These are phyloP conservation scores for Cheilosia variabilis DNA, from an alignment of 2,888 invertebrate species.

Conservation along the genomic window DNA sequence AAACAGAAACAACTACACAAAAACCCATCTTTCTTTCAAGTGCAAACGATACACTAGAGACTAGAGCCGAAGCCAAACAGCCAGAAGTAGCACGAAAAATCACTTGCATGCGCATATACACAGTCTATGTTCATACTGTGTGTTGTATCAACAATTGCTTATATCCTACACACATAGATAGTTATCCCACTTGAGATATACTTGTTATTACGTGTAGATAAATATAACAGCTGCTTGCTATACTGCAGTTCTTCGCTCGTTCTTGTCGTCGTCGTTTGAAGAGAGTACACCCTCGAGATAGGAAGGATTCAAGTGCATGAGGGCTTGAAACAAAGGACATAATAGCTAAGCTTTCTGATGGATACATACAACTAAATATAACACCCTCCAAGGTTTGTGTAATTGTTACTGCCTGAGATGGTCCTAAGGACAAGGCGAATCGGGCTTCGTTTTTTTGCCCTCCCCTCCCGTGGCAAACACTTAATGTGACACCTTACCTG, in stretches of 20 bases:
- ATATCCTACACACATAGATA: slow-evolving; percentile 7
- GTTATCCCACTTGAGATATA: slow-evolving; percentile 63
- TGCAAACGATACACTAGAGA: slow-evolving; percentile 45
- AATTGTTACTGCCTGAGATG: slow-evolving; percentile 42
- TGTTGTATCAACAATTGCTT: no score
- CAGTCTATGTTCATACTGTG: background rate
- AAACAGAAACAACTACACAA: background rate
- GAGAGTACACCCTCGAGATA: slow-evolving; percentile 54
- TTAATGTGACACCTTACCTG: slow-evolving; percentile 81
- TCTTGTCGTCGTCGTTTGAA: slow-evolving; percentile 10
- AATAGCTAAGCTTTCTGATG: slow-evolving; percentile 37
- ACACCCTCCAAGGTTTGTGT: slow-evolving; percentile 50
- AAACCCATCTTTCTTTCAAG: slow-evolving; percentile 31
- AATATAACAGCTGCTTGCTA: slow-evolving; percentile 5
- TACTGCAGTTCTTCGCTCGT: slow-evolving; percentile 10
- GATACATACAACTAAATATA: background rate
- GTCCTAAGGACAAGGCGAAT: slow-evolving; percentile 14
- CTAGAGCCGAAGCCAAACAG: background rate
- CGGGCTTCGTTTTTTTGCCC: background rate
- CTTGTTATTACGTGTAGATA: slow-evolving; percentile 38
- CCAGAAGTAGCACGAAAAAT: slow-evolving; percentile 22
- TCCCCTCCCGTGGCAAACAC: no score
- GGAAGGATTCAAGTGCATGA: slow-evolving; percentile 58
- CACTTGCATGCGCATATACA: slow-evolving; percentile 40
- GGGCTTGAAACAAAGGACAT: slow-evolving; percentile 60